Evolutionary conservation across 2,113 vertebrate genomes (phyloP).

Genomic region (Typhlomys cinereus): DNA sequence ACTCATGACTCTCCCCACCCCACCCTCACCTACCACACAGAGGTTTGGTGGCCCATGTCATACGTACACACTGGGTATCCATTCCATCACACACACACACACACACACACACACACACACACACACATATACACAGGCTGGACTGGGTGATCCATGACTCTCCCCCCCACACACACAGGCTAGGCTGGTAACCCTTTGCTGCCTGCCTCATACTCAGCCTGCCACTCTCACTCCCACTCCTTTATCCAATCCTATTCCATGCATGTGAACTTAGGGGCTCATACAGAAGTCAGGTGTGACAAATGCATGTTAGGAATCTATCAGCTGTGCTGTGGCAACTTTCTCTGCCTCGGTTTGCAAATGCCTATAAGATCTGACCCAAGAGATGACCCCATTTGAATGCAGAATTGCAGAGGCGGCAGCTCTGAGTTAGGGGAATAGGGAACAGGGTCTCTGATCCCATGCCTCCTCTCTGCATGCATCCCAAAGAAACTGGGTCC

Average conservation of each 20-base stretch:
- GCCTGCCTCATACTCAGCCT: neutral
- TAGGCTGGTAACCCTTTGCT: neutral
- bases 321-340: neutral
- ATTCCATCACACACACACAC: too few relatives aligned
- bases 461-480: neutral
- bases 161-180: neutral
- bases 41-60: too few relatives aligned
- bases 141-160: too few relatives aligned
- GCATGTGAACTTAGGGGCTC: neutral
- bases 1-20: too few relatives aligned
- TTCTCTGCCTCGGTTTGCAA: neutral
- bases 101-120: too few relatives aligned
- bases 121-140: too few relatives aligned
- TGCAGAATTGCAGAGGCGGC: neutral
- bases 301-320: neutral
- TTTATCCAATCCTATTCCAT: neutral
- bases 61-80: too few relatives aligned
- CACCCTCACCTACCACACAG: too few relatives aligned
- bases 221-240: neutral
- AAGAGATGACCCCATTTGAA: neutral
- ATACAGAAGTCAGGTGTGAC: accelerated
- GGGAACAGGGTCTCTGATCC: neutral
- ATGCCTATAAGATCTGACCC: neutral
- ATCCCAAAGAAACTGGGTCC: constrained; percentile 48
- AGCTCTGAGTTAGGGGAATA: too few relatives aligned